These are phyloP conservation scores for Anarrhichthys ocellatus DNA, from an alignment of 2,113 vertebrate species.

Conservation along the genomic window DNA sequence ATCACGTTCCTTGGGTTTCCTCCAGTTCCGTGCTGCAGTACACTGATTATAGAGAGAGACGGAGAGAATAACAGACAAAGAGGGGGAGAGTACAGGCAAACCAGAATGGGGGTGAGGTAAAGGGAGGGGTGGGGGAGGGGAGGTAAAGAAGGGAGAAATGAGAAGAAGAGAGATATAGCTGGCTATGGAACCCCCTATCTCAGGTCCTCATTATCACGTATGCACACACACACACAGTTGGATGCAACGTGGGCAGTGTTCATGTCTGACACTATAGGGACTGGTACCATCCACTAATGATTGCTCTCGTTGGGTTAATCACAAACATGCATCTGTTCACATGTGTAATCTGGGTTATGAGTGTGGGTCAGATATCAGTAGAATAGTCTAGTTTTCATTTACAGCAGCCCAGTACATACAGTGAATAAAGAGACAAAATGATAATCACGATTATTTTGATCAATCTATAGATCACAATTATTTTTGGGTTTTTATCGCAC, in stretches of 20 bases:
- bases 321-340: constrained; percentile 12
- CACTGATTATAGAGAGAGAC: constrained; percentile 46
- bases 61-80: background rate
- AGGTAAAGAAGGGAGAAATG: background rate
- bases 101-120: background rate
- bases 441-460: background rate
- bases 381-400: background rate
- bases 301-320: constrained; percentile 9
- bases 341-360: constrained; percentile 22
- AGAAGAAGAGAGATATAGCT: background rate
- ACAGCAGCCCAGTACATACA: background rate
- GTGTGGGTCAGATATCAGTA: background rate
- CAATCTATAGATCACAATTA: background rate
- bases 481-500: background rate
- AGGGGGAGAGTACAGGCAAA: background rate
- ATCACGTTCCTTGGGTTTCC: constrained; percentile 59
- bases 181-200: background rate
- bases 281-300: constrained; percentile 22
- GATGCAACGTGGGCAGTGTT: constrained; percentile 21
- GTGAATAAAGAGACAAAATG: background rate
- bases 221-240: background rate
- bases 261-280: constrained; percentile 12
- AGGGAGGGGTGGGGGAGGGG: background rate
- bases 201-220: constrained; percentile 17
- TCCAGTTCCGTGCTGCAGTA: constrained; percentile 41